Conservation (phyloP, 2,888 invertebrate genomes). For the Protonemura montana region DNA sequence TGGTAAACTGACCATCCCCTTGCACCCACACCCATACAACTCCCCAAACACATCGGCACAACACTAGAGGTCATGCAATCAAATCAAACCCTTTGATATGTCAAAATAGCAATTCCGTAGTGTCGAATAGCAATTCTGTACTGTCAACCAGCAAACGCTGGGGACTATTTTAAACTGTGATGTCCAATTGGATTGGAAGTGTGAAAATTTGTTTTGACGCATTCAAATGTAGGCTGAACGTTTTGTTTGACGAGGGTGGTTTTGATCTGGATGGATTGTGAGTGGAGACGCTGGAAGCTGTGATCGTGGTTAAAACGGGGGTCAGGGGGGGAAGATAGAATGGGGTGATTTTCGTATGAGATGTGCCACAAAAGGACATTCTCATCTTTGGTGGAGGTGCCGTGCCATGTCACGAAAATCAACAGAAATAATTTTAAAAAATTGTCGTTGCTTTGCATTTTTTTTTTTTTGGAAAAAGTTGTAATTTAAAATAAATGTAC, state of each 20-base stretch:
- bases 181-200: not conserved
- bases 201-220: not conserved
- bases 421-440: too few species aligned
- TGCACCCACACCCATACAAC: not conserved
- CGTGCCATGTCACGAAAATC: too few species aligned
- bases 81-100: conserved; percentile 41
- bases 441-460: too few species aligned
- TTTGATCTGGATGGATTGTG: not conserved
- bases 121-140: not conserved
- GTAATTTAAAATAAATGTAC: too few species aligned
- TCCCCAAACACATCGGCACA: not conserved
- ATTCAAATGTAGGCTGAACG: not conserved
- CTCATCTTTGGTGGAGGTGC: too few species aligned
- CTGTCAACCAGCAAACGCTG: not conserved
- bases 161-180: not conserved
- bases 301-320: not conserved
- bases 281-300: too few species aligned
- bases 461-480: too few species aligned
- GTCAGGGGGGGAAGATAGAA: not conserved
- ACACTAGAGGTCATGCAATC: conserved; percentile 20
- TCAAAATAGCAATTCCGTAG: not conserved
- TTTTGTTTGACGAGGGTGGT: not conserved
- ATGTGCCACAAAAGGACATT: too few species aligned
- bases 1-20: not conserved
- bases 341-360: not conserved